Percentiles rank a stretch among this genome's conserved stretches.
Conservation (phyloP, 2,113 vertebrate species). For the Rhinopomastus cyanomelas region DNA sequence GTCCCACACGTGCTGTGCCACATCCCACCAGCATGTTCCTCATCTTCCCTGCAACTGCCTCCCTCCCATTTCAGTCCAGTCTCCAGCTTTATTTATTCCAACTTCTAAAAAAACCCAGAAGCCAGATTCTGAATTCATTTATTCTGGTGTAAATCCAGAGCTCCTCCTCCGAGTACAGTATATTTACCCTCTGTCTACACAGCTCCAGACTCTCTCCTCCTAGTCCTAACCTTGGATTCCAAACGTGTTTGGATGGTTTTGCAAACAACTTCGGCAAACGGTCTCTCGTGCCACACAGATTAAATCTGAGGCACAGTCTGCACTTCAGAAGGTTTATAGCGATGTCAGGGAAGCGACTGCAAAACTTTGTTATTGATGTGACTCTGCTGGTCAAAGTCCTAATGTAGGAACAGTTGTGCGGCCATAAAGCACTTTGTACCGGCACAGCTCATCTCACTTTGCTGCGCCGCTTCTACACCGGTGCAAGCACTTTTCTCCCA, state of each 20-base stretch:
- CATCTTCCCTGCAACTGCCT: not conserved
- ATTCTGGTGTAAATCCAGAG: not conserved
- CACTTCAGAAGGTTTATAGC: not conserved
- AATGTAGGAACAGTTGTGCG: not conserved
- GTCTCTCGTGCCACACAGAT: not conserved
- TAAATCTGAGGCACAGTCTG: not conserved
- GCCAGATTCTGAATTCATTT: not conserved
- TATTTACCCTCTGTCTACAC: not conserved
- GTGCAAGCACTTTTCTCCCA: not conserved
- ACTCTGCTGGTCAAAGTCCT: not conserved
- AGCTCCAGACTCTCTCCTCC: not conserved
- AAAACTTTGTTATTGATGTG: not conserved
- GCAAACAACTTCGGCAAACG: not conserved
- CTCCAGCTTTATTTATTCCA: not conserved
- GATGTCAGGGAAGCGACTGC: not conserved
- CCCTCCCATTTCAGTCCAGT: not conserved
- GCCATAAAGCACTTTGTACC: slow-evolving; percentile 40
- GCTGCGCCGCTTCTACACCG: slow-evolving; percentile 1
- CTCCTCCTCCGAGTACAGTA: not conserved
- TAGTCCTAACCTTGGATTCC: not conserved
- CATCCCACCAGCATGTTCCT: not conserved
- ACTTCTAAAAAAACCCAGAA: not conserved
- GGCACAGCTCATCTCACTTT: slow-evolving; percentile 18
- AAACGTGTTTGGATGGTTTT: not conserved
- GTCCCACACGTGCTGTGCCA: fast-evolving